Base-by-base conservation (phyloP, 2,888 invertebrate genomes). In the Hydroisotoma schaefferi region DNA sequence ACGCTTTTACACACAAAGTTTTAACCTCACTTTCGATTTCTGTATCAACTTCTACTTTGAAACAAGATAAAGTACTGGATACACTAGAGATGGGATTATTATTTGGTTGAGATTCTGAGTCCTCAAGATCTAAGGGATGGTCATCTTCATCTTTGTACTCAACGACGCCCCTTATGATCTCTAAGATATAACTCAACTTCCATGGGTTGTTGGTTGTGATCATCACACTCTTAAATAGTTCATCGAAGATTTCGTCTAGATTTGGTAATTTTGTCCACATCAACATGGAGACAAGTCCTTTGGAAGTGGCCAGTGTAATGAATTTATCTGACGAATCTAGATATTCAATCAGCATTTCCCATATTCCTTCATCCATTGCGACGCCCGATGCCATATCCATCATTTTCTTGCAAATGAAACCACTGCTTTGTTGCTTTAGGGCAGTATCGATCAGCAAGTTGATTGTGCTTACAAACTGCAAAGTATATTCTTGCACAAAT, bases 381-480 rank as follows among this genome's bases (percentile, higher is more conserved):
- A 88, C 85, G 53, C 90, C 81, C 57, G 87, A 85, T 74, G 89
- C 87, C 22, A 89, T 85, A 71, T 86, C 85, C 78, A 87, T 86
- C 49, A 92, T 84, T 72, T 86, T 83, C 40, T 87, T 84, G 77
- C 92, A 92, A 76, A 91, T 88, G 33, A 85, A 84, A 15, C 90
- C 90, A 65, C 86, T 85, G 53, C 84, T 83, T 73, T 89, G 90
- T 76, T 92, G 91, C 75, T 89, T 89, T 55, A 90, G 80, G 75
- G 90, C 90, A 52, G 90, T 84, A 76, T 90, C 90, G 74, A 90
- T 90, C 68, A 91, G 80, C 15, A 91, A 79, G 74, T 92, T 90
- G 73, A 91, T 81, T 68, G 88, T 88, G 61, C 90, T 90, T 65
- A 92, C 80, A 75, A 90, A 90, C 73, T 89, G 85, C 43, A 92